These are phyloP conservation scores for Enteromius trimaculatus DNA, from an alignment of 2,797 vertebrate genomes.

Conservation along the genomic window DNA sequence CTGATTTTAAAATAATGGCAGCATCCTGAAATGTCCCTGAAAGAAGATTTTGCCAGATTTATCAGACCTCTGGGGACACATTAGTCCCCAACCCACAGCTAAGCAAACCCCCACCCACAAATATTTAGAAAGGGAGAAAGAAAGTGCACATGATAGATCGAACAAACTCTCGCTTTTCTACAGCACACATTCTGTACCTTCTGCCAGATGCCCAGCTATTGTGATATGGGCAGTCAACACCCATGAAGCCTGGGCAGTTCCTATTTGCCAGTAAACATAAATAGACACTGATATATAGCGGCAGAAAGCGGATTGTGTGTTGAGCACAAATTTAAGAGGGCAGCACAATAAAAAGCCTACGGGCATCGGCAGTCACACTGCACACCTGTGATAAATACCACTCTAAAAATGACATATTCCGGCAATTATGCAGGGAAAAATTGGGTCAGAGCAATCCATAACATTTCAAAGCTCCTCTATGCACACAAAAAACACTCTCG, in stretches of 20 bases:
- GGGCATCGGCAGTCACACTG: constrained; percentile 11
- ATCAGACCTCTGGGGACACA: neutral
- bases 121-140: neutral
- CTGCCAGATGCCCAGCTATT: constrained; percentile 18
- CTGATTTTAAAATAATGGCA: no score
- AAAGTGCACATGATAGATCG: neutral
- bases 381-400: constrained; percentile 42
- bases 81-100: neutral
- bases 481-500: neutral
- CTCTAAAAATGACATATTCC: constrained; percentile 46
- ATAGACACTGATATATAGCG: constrained; percentile 46
- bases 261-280: constrained; percentile 39
- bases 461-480: constrained; percentile 6
- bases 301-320: constrained; percentile 19
- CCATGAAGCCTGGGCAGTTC: neutral
- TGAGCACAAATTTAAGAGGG: constrained; percentile 39
- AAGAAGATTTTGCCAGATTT: neutral
- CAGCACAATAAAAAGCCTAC: constrained; percentile 26
- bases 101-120: neutral
- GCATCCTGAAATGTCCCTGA: neutral
- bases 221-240: constrained; percentile 32
- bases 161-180: neutral
- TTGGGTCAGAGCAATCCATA: constrained; percentile 42
- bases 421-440: constrained; percentile 44
- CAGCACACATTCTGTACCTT: neutral